Conservation (phyloP, 2,888 invertebrate species). For the Cephus nigrinus region DNA sequence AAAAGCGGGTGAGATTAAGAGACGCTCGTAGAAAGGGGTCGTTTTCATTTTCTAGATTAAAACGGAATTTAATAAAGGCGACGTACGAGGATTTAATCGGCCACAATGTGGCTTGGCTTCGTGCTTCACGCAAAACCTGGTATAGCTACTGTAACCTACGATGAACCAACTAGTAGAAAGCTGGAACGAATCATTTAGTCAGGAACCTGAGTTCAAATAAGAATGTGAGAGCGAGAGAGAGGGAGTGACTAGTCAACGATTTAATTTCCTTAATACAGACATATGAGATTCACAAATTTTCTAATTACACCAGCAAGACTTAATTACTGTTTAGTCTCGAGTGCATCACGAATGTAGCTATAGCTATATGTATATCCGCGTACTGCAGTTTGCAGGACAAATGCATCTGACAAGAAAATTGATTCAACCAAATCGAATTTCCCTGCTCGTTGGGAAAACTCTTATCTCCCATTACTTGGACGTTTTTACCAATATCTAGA, state of each 20-base stretch:
- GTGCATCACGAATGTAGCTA: neutral
- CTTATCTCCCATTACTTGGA: neutral
- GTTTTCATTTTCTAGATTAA: conserved; percentile 61
- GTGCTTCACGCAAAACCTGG: conserved; percentile 14
- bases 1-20: conserved; percentile 3
- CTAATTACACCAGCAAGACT: neutral
- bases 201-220: neutral
- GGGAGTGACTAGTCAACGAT: conserved; percentile 11
- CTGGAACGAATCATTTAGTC: no score
- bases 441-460: neutral
- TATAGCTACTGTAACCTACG: no score
- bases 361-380: neutral
- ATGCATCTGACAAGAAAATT: neutral
- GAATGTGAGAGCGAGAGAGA: conserved; percentile 15
- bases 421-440: neutral
- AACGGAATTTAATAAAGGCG: conserved; percentile 61
- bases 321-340: neutral
- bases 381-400: neutral
- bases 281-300: neutral
- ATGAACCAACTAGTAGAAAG: no score
- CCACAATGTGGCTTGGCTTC: conserved; percentile 41
- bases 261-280: neutral
- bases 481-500: neutral
- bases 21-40: conserved; percentile 22
- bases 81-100: conserved; percentile 60